phyloP scores from a whole-genome alignment of 2,113 vertebrate species.

The Platichthys flesus region DNA sequence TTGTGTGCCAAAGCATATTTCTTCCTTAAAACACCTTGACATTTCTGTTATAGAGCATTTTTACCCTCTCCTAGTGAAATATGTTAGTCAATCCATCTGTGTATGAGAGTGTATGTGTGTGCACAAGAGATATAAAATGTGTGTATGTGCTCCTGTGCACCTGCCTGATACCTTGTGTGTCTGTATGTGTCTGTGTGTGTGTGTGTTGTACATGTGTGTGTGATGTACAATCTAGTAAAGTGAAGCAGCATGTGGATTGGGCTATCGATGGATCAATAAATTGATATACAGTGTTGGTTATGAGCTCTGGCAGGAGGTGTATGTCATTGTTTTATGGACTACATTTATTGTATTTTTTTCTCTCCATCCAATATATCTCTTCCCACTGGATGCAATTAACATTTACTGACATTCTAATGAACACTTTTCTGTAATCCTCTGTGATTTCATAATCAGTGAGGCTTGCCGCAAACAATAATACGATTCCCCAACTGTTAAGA shows the following conservation, averaged over 20 bases:
- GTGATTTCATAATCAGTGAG: conserved; percentile 72
- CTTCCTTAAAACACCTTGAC: conserved; percentile 79
- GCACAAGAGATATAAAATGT: conserved; percentile 14
- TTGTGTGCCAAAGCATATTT: conserved; percentile 73
- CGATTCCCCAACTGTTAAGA: conserved; percentile 68
- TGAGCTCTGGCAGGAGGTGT: conserved; percentile 68
- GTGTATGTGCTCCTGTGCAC: conserved; percentile 39
- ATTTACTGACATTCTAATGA: conserved; percentile 77
- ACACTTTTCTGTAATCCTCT: conserved; percentile 70
- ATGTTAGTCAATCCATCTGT: conserved; percentile 61
- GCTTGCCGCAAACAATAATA: conserved; percentile 67
- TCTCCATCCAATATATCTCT: conserved; percentile 53
- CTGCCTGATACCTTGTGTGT: conserved; percentile 54
- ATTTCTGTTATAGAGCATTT: conserved; percentile 75
- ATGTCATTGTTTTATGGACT: conserved; percentile 73
- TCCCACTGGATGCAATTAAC: conserved; percentile 80
- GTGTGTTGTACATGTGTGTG: background rate
- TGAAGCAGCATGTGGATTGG: conserved; percentile 59
- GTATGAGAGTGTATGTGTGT: background rate
- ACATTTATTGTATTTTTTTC: conserved; percentile 62
- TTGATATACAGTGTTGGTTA: conserved; percentile 72
- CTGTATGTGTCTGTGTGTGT: conserved; percentile 38
- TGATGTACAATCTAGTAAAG: conserved; percentile 75
- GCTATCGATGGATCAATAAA: conserved; percentile 71
- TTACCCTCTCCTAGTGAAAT: conserved; percentile 66